Evolutionary conservation across 2,113 vertebrate species (phyloP).

Genomic region (Pyxicephalus adspersus): DNA sequence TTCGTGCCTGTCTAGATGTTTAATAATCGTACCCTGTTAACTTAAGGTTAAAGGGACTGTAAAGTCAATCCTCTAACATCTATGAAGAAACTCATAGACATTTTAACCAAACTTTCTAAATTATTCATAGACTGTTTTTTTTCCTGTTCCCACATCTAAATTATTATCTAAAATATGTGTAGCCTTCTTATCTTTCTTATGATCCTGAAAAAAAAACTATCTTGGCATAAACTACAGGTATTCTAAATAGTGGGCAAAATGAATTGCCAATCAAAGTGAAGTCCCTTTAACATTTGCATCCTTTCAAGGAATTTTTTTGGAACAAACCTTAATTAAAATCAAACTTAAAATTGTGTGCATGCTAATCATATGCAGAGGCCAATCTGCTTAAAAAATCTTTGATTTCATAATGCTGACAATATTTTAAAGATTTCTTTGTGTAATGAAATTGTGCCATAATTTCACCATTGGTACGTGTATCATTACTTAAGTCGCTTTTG

Average conservation of each 20-base stretch:
- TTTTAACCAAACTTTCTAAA: constrained; percentile 95
- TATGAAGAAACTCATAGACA: constrained; percentile 85
- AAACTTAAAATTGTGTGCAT: constrained; percentile 92
- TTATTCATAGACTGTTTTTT: constrained; percentile 80
- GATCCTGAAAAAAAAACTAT: constrained; percentile 86
- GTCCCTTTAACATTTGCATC: constrained; percentile 99
- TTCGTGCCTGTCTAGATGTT: constrained; percentile 91
- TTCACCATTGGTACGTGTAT: constrained; percentile 82
- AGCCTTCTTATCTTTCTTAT: constrained; percentile 81
- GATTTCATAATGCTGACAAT: constrained; percentile 74
- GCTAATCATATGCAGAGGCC: constrained; percentile 86
- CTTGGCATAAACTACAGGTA: constrained; percentile 88
- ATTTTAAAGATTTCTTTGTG: constrained; percentile 77
- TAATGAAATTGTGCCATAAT: constrained; percentile 80
- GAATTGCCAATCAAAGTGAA: constrained; percentile 91
- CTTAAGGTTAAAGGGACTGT: constrained; percentile 99
- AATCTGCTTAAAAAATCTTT: constrained; percentile 76
- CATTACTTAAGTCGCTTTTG: constrained; percentile 76
- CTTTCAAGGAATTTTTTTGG: constrained; percentile 83
- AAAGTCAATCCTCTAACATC: constrained; percentile 95
- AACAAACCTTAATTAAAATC: constrained; percentile 84
- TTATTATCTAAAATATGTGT: constrained; percentile 86
- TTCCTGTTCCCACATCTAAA: constrained; percentile 89
- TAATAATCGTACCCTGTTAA: constrained; percentile 95
- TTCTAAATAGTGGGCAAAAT: constrained; percentile 94